Percentiles rank a stretch among this genome's conserved stretches.
These are phyloP conservation scores for Gymnoscelis rufifasciata DNA, from an alignment of 2,888 invertebrate genomes.

Conservation along the genomic window DNA sequence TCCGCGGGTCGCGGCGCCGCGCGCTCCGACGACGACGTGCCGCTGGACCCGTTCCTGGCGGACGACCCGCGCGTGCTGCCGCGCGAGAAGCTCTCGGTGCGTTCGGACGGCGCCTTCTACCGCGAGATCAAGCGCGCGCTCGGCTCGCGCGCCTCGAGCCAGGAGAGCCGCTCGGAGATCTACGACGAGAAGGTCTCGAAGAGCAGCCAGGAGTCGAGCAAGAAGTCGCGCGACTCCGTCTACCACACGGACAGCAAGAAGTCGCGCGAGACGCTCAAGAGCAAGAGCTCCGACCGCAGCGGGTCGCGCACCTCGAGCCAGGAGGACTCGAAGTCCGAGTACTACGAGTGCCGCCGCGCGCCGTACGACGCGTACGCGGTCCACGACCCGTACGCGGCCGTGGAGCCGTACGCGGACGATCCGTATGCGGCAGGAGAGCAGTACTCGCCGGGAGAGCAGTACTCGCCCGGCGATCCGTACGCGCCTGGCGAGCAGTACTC, in stretches of 20 bases:
- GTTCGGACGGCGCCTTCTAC: conserved; percentile 86
- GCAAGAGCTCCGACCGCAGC: conserved; percentile 80
- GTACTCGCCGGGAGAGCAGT: conserved; percentile 37
- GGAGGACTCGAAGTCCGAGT: conserved; percentile 86
- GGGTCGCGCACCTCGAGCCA: conserved; percentile 83
- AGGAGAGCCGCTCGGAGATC: conserved; percentile 84
- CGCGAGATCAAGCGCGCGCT: conserved; percentile 82
- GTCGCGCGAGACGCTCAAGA: conserved; percentile 81
- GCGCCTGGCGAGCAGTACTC: conserved; percentile 60
- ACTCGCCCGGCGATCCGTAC: conserved; percentile 26
- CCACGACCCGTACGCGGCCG: conserved; percentile 2
- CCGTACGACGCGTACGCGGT: conserved; percentile 50
- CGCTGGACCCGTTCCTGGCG: conserved; percentile 86
- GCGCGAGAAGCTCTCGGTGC: conserved; percentile 84
- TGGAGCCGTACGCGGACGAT: conserved; percentile 37
- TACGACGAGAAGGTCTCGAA: conserved; percentile 83
- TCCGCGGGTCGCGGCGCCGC: conserved; percentile 79
- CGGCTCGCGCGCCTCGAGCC: conserved; percentile 83
- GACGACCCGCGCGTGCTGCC: conserved; percentile 88
- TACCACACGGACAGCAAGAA: conserved; percentile 83
- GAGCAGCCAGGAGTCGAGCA: conserved; percentile 82
- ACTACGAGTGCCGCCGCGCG: conserved; percentile 82
- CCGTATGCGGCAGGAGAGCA: conserved; percentile 1
- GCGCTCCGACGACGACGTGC: conserved; percentile 84
- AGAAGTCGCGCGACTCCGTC: conserved; percentile 81